These are phyloP conservation scores for Psittacula cyanocephala DNA, from an alignment of 2,113 vertebrate species.

Conservation along the genomic window DNA sequence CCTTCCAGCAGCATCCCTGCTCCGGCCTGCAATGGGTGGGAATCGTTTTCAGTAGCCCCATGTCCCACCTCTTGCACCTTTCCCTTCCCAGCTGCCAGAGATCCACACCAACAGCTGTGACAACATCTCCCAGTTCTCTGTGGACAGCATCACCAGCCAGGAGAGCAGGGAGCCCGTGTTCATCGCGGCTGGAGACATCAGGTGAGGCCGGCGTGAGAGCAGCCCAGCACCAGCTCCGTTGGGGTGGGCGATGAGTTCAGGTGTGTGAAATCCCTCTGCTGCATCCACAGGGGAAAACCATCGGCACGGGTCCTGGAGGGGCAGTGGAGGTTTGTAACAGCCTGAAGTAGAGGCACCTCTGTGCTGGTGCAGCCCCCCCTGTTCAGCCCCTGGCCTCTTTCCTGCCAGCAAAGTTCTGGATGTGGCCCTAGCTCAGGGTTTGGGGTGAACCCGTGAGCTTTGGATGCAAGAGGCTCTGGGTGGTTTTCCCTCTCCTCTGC, in stretches of 20 bases:
- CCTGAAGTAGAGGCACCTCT: fast-evolving
- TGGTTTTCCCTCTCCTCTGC: too few relatives aligned
- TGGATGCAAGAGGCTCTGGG: background rate
- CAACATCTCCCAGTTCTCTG: conserved; percentile 98
- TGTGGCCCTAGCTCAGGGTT: background rate
- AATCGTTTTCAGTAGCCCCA: fast-evolving
- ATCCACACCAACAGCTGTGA: conserved; percentile 94
- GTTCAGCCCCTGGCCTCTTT: too few relatives aligned
- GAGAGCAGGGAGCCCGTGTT: conserved; percentile 94
- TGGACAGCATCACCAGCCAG: conserved; percentile 97
- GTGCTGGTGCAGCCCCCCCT: background rate
- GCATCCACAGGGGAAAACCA: background rate
- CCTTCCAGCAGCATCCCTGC: background rate
- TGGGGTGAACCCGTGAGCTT: background rate
- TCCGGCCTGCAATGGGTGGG: background rate
- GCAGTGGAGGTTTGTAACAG: background rate
- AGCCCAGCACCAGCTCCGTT: fast-evolving
- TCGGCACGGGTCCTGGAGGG: background rate
- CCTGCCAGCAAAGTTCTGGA: fast-evolving
- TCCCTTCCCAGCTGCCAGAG: conserved; percentile 83
- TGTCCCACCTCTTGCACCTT: background rate
- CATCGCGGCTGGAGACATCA: conserved; percentile 94
- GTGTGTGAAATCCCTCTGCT: background rate
- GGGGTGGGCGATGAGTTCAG: background rate
- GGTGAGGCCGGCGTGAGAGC: conserved; percentile 60